Evolutionary conservation across 2,888 invertebrate species (phyloP).

Genomic region (Plagodis dolabraria): DNA sequence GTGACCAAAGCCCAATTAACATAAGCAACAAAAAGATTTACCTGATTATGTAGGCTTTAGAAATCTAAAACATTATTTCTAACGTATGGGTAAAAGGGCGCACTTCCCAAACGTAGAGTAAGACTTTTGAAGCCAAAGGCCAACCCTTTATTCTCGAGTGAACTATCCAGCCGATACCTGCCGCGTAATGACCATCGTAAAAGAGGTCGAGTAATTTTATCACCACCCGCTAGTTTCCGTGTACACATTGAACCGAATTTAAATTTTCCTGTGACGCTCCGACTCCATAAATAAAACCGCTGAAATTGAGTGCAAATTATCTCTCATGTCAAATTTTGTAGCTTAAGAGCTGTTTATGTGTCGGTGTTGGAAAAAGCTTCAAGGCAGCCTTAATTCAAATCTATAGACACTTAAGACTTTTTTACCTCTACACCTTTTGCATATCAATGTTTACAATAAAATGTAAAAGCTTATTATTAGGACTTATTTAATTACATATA

Average conservation of each 20-base stretch:
- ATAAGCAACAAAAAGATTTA: too few species aligned
- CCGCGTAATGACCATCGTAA: slow-evolving; percentile 39
- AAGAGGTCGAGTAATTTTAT: slow-evolving; percentile 43
- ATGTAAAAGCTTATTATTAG: too few species aligned
- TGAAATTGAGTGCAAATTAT: slow-evolving; percentile 32
- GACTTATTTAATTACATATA: too few species aligned
- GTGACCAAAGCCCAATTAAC: too few species aligned
- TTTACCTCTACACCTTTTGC: too few species aligned
- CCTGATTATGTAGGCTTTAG: too few species aligned
- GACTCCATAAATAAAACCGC: slow-evolving; percentile 29
- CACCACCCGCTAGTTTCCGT: slow-evolving; percentile 34
- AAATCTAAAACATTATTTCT: too few species aligned
- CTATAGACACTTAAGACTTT: too few species aligned
- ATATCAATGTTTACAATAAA: too few species aligned
- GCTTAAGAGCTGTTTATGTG: not conserved
- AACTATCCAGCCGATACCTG: slow-evolving; percentile 30
- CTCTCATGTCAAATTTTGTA: slow-evolving; percentile 7
- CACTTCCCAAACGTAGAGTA: slow-evolving; percentile 22
- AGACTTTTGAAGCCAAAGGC: slow-evolving; percentile 26
- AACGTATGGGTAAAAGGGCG: too few species aligned
- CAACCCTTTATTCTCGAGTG: slow-evolving; percentile 33
- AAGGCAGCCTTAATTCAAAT: too few species aligned
- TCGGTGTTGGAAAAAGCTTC: too few species aligned
- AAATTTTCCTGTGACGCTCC: slow-evolving; percentile 32
- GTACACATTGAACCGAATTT: slow-evolving; percentile 40